Evolutionary conservation across 2,113 vertebrate species (phyloP), one percentile per base, ranked within the genome.

Genomic region (Ascaphus truei): DNA sequence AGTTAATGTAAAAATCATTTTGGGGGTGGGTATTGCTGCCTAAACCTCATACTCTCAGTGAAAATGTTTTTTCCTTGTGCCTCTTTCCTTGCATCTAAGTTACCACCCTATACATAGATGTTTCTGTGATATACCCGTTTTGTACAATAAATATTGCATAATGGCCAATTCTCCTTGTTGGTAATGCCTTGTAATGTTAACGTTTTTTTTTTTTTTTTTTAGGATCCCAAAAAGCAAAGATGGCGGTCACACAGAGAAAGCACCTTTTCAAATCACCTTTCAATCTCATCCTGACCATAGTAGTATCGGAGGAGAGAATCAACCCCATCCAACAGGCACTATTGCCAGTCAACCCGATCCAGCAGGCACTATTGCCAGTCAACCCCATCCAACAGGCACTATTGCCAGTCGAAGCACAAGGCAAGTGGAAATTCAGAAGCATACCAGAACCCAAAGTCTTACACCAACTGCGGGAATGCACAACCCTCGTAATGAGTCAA

Each of bases 171-270:
- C n/a, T n/a, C n/a, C n/a, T n/a, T n/a, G n/a, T n/a, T n/a, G n/a
- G n/a, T n/a, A n/a, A n/a, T n/a, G n/a, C n/a, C n/a, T n/a, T n/a
- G n/a, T n/a, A n/a, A n/a, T n/a, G n/a, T n/a, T n/a, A n/a, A n/a
- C n/a, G n/a, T n/a, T n/a, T n/a, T n/a, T n/a, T n/a, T n/a, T n/a
- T 36, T 75, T 58, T 73, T 20, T 0, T 37, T 80, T 68, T 57
- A 89, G 89, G 76, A 79, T 74, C 18, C 65, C 55, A 15, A 27
- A 16, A 68, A 82, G 56, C 64, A 52, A 78, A 22, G 84, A 81
- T 69, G 82, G 73, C 80, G 75, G 68, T 62, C 53, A 16, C 2
- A 76, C 78, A 2, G 87, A 85, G 51, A 79, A 52, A 39, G 41
- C 4, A 0, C 27, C 3, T 0, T 77, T 81, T 22, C 33, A 41